Evolutionary conservation across 1,140 invertebrate genomes (phyloP), one percentile per base, ranked within the genome.

Genomic region (Patella vulgata): DNA sequence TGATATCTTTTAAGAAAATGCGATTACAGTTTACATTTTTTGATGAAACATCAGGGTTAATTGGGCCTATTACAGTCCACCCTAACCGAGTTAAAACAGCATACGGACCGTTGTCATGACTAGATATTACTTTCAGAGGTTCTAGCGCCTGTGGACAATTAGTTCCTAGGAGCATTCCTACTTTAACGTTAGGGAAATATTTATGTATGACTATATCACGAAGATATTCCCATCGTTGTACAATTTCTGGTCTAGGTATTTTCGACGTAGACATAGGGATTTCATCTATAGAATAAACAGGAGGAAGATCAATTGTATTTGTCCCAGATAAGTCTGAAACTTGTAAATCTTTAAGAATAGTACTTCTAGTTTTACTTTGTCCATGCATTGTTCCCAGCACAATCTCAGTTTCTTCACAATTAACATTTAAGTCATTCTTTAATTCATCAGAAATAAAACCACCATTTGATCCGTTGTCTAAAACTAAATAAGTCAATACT

Each of bases 101-200:
- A 42, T 55, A 8, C 8, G 31, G 36, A 42, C 54, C 43, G 9
- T 43, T 42, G n/a, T n/a, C n/a, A n/a, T n/a, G n/a, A n/a, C n/a
- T n/a, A n/a, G n/a, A n/a, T 17, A 42, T 57, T 5, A 43, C 42
- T 23, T 46, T 17, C 12, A 0, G 31, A 44, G 54, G 54, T 28
- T 25, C 25, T 17, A 30, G 25, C 9, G 39, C 40, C 19, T 12
- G 21, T 17, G 54, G 39, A 27, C n/a, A 25, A 33, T 53, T 2
- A 23, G n/a, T 40, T 11, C 58, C 58, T 23, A 51, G 52, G n/a
- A 60, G 23, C 36, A 60, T 27, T n/a, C n/a, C n/a, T n/a, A n/a
- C n/a, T 1, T 27, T 28, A 17, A 60, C 33, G 9, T 60, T 31
- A 3, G 44, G 5, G 33, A 36, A 19, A 33, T 36, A 42, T 12